Evolutionary conservation across 2,797 vertebrate genomes (phyloP), one percentile per base, ranked within the genome.

Genomic region (Gallirallus australis): DNA sequence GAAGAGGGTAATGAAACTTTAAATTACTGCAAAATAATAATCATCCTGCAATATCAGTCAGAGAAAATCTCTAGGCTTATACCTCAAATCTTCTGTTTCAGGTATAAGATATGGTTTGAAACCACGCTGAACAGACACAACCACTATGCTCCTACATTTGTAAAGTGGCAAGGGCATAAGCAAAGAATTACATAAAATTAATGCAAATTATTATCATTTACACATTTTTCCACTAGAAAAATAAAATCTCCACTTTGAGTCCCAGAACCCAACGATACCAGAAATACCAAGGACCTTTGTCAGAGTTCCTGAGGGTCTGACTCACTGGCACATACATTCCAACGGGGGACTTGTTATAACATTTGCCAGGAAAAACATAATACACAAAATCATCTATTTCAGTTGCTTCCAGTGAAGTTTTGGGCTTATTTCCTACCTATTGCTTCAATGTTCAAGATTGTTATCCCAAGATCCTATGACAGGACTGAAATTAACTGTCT

Each of bases 401-500:
- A 72, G n/a, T 65, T 56, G 89, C 20, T 65, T 76, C 24, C 33
- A 64, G 27, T 91, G 31, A 85, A 73, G 10, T 61, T 86, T 93
- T 7, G 31, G 30, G 35, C 53, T 94, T 76, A 88, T 96, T 93
- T 89, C 20, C 6, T 84, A 82, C 25, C 69, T 48, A 31, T n/a
- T 68, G 28, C 60, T 76, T 84, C 90, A 75, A 68, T 15, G 7
- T 45, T 84, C 15, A 25, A 33, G 57, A 82, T 33, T 83, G 37
- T 68, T 77, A 83, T 68, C 69, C 65, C 71, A 87, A 18, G 17
- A 19, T 82, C 68, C 86, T 89, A 30, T 93, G 93, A 84, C 48
- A 96, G 77, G 59, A 89, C 50, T 94, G 80, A 91, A 91, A 95
- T 96, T 78, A 93, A 63, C 59, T 90, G 52, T 92, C 56, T 86